Conservation (phyloP, 2,797 vertebrate genomes). For the Catostomus latipinnis region DNA sequence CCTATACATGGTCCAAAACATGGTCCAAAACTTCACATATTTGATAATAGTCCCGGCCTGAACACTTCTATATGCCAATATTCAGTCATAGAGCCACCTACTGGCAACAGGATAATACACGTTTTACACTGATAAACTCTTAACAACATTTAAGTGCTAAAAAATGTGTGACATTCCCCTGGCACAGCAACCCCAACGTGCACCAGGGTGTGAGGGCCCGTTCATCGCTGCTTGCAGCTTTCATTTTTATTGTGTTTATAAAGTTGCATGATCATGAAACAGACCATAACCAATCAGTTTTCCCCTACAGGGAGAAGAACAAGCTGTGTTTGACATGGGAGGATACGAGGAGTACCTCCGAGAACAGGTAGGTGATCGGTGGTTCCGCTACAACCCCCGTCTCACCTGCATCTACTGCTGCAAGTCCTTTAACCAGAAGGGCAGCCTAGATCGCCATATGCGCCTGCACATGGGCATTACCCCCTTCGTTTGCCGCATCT, state of each 20-base stretch:
- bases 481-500: conserved; percentile 95
- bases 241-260: neutral
- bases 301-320: conserved; percentile 86
- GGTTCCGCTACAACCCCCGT: conserved; percentile 98
- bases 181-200: too few relatives aligned
- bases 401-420: conserved; percentile 99
- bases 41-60: too few relatives aligned
- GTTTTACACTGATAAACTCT: too few relatives aligned
- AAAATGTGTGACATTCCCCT: too few relatives aligned
- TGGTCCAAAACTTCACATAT: too few relatives aligned
- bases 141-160: too few relatives aligned
- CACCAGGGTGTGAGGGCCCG: too few relatives aligned
- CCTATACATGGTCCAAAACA: too few relatives aligned
- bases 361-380: conserved; percentile 96
- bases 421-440: conserved; percentile 99
- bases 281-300: conserved; percentile 19
- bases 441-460: conserved; percentile 98
- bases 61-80: too few relatives aligned
- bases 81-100: too few relatives aligned
- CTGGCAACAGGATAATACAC: too few relatives aligned
- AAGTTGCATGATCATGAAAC: neutral
- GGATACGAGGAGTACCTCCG: conserved; percentile 96
- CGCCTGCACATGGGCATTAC: conserved; percentile 99
- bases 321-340: conserved; percentile 88
- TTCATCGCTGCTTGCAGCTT: neutral